Evolutionary conservation across 2,888 invertebrate genomes (phyloP).

Genomic region (Gerris lacustris): DNA sequence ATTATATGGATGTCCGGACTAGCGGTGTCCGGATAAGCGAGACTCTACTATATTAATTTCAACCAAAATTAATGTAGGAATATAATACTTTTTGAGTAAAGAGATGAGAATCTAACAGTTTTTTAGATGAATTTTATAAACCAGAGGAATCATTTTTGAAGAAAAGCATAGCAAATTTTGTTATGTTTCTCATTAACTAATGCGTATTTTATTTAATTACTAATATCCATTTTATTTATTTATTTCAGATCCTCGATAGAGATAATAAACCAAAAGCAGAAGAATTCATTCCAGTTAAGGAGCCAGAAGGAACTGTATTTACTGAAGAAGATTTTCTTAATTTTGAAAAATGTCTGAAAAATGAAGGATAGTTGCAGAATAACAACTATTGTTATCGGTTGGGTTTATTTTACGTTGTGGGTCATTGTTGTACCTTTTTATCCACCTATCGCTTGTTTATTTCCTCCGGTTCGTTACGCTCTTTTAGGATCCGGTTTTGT

Average conservation of each 20-base stretch:
- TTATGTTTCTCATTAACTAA: too few species aligned
- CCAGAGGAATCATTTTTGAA: too few species aligned
- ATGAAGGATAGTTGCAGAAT: background rate
- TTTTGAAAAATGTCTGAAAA: background rate
- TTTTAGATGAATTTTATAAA: too few species aligned
- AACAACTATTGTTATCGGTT: background rate
- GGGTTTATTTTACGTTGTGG: background rate
- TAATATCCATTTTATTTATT: background rate
- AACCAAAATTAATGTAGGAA: too few species aligned
- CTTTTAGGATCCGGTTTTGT: background rate
- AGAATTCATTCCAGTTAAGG: background rate
- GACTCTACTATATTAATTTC: too few species aligned
- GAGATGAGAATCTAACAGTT: too few species aligned
- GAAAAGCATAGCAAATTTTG: too few species aligned
- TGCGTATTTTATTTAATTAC: background rate
- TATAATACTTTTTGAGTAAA: too few species aligned
- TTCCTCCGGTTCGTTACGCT: background rate
- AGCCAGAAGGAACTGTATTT: background rate
- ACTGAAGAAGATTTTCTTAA: background rate
- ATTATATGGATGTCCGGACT: too few species aligned
- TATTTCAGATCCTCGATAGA: background rate
- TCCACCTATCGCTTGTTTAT: background rate
- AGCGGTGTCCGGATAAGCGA: too few species aligned
- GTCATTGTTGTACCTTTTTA: background rate
- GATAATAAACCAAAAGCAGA: background rate